phyloP scores from a whole-genome alignment of 2,797 vertebrate species.

The Gymnopithys bicolor region DNA sequence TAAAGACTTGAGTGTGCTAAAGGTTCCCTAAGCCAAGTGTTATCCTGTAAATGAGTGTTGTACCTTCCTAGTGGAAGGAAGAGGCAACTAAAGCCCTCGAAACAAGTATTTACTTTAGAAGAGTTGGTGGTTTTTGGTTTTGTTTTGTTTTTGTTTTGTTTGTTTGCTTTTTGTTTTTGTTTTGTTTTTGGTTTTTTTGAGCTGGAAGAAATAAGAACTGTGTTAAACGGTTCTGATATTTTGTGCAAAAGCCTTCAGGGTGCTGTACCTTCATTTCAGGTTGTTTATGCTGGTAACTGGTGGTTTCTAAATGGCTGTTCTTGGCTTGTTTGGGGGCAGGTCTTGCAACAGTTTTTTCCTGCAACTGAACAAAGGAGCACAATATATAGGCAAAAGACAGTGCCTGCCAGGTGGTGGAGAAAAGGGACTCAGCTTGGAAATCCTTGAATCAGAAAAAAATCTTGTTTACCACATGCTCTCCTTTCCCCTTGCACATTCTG shows the following conservation, averaged over 20 bases:
- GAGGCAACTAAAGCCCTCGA: neutral
- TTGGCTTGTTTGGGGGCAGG: neutral
- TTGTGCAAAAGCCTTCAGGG: neutral
- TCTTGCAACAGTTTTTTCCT: neutral
- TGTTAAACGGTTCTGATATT: neutral
- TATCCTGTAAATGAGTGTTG: neutral
- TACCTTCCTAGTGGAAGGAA: neutral
- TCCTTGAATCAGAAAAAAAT: neutral
- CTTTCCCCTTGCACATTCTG: accelerated
- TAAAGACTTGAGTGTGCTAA: neutral
- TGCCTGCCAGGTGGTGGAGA: neutral
- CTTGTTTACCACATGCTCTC: neutral
- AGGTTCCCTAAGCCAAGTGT: neutral
- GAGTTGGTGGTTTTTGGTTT: neutral
- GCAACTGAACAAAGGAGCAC: neutral
- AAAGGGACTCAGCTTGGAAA: neutral
- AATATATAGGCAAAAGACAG: neutral
- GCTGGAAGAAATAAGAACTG: neutral
- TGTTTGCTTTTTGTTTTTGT: neutral
- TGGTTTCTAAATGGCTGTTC: neutral
- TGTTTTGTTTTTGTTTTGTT: neutral
- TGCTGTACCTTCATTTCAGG: neutral
- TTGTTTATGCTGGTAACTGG: neutral
- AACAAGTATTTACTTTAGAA: neutral
- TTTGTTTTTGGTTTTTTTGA: neutral